Percentiles rank a stretch among this genome's conserved stretches.
Conservation (phyloP, 2,797 vertebrate species). For the Selene dorsalis region DNA sequence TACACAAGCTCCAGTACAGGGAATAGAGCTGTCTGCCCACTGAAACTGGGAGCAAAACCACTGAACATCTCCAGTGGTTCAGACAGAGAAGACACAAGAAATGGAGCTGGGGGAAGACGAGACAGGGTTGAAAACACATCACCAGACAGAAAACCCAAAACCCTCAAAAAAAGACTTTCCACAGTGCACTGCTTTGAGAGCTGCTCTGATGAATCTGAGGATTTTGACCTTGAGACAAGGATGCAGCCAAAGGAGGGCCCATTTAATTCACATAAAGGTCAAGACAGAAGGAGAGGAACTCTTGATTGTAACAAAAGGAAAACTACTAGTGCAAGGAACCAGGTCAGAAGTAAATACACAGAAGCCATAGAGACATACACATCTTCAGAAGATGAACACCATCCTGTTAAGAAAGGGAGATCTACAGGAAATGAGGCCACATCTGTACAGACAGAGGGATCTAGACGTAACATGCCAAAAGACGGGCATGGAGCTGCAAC, state of each 20-base stretch:
- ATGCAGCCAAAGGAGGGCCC: neutral
- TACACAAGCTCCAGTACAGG: constrained; percentile 23
- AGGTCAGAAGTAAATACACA: constrained; percentile 59
- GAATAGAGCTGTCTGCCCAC: constrained; percentile 3
- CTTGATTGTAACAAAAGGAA: constrained; percentile 20
- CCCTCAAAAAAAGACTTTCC: constrained; percentile 47
- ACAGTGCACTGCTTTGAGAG: constrained; percentile 55
- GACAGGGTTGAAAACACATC: constrained; percentile 46
- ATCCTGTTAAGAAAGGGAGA: constrained; percentile 58
- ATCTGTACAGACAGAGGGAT: constrained; percentile 20
- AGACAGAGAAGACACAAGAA: constrained; percentile 63
- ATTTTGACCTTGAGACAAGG: constrained; percentile 79
- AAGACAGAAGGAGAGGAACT: neutral
- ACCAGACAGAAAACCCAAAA: constrained; percentile 48
- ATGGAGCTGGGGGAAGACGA: constrained; percentile 39
- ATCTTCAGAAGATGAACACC: constrained; percentile 88
- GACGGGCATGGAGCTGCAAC: neutral
- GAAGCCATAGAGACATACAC: constrained; percentile 85
- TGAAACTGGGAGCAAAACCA: constrained; percentile 31
- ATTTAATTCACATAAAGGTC: constrained; percentile 27
- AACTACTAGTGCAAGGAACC: constrained; percentile 17
- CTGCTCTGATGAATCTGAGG: constrained; percentile 91
- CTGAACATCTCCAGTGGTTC: constrained; percentile 70
- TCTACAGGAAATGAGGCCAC: constrained; percentile 28
- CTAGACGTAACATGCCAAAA: neutral